Evolutionary conservation across 2,797 vertebrate species (phyloP), one percentile per base, ranked within the genome.

Genomic region (Rhincodon typus): DNA sequence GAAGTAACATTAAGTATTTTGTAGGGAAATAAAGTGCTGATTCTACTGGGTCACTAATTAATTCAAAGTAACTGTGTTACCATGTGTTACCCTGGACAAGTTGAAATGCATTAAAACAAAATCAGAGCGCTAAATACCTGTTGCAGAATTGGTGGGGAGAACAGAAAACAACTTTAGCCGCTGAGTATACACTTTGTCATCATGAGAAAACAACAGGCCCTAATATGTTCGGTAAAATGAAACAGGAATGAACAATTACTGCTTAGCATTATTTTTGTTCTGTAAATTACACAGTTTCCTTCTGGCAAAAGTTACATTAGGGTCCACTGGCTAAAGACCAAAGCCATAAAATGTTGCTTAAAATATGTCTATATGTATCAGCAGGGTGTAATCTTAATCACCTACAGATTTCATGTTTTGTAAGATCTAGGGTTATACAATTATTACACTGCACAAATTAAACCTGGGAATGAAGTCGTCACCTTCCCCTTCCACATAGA

Each of bases 231-330:
- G 3, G 53, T 17, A 95, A 74, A 53, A 79, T 79, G 46, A 95
- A 53, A 30, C 25, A 77, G 13, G 42, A 34, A 95, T 95, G 72
- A 74, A 46, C 94, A 8, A 21, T 74, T 72, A 77, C 42, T n/a
- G 25, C 13, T 74, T 95, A 74, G 72, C 94, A 95, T 95, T 95
- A 77, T 77, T 95, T 70, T 53, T 95, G 27, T 30, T 95, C 30
- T 50, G 46, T 74, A 95, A 95, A 57, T 95, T 95, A 95, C 42
- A 72, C 94, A 72, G 42, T 95, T 95, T 74, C 70, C 94, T 95
- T 77, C 74, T 34, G 69, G 69, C 46, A 95, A 72, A 74, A 95
- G 10, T 53, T 95, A 50, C 50, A 53, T 27, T 77, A 27, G 17
- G 94, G 94, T 1, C 70, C 94, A 53, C 25, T 74, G 70, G 34